Base-by-base conservation (phyloP, 1,140 invertebrate genomes). In the Akabosia matsudoensis region DNA sequence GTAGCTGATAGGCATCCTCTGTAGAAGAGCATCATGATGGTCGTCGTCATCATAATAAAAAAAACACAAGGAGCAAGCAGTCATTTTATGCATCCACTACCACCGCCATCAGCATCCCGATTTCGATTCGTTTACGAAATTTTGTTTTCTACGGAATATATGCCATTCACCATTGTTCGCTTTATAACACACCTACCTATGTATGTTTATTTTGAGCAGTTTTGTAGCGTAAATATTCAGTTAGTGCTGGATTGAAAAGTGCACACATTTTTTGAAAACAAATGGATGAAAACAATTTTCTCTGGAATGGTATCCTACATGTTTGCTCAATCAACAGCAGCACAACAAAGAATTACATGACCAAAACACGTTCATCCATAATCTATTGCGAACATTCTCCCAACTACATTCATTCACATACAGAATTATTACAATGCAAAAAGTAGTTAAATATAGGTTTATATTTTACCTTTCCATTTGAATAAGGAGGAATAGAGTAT, bases 31-130 rank as follows among this genome's bases (percentile, higher is more conserved):
- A 67, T 28, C 61, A 28, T 30, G 61, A 31, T 16, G 7, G 28
- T 56, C 54, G 22, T 56, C 61, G 22, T 67, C 61, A 30, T 56
- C 54, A 56, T 56, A 56, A 56, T 10, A 56, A 7, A 30, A 30
- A 67, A 30, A 30, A 67, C 1, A 56, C 3, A 7, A 10, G 7
- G 13, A 67, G 61, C 61, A 67, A n/a, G 61, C 30, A 67, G 61
- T 67, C 61, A 67, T 67, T 67, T 67, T 67, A 67, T 67, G 61
- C 61, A 67, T 67, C 61, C 22, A 56, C 18, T 45, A 45, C 37
- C 37, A 45, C 7, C 37, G 18, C 7, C 37, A 45, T 7, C 37
- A 45, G 37, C 37, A 45, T 7, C 37, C 37, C 7, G 37, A n/a
- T 18, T 45, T 18, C 7, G 18, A 45, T 45, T 45, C 37, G 18